These are phyloP conservation scores for Tetragonula carbonaria DNA, from an alignment of 2,888 invertebrate genomes.

Conservation along the genomic window DNA sequence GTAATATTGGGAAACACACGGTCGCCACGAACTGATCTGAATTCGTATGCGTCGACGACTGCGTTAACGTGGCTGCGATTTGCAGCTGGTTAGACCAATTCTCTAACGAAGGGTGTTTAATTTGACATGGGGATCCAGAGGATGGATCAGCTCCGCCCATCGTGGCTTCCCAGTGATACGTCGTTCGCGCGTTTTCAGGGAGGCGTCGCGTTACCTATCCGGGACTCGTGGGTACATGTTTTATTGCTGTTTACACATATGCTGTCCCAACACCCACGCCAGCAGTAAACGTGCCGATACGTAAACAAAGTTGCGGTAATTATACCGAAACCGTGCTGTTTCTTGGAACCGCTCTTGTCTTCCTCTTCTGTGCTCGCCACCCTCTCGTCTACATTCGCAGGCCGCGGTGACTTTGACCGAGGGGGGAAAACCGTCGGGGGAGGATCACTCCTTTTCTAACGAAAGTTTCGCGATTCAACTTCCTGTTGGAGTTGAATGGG, in stretches of 20 bases:
- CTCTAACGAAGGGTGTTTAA: constrained; percentile 74
- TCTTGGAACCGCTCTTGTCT: constrained; percentile 66
- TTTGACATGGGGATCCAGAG: constrained; percentile 65
- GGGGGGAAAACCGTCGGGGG: not conserved
- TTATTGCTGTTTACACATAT: constrained; percentile 82
- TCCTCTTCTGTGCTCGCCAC: constrained; percentile 38
- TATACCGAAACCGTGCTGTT: constrained; percentile 73
- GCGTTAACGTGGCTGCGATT: constrained; percentile 33
- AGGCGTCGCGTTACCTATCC: constrained; percentile 70
- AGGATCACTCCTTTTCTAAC: not conserved
- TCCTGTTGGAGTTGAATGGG: not conserved
- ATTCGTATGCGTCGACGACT: constrained; percentile 33
- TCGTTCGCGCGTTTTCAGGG: constrained; percentile 65
- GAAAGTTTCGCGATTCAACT: not conserved
- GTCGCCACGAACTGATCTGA: constrained; percentile 14
- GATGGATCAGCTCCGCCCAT: constrained; percentile 73
- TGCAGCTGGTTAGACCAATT: constrained; percentile 50
- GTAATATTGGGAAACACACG: not conserved
- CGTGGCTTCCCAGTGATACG: constrained; percentile 60
- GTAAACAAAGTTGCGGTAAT: constrained; percentile 79
- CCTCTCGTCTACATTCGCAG: constrained; percentile 7
- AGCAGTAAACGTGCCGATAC: constrained; percentile 76
- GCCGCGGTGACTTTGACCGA: constrained; percentile 27
- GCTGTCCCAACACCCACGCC: constrained; percentile 78
- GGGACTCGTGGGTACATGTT: constrained; percentile 73